Evolutionary conservation across 2,888 invertebrate species (phyloP), one percentile per base, ranked within the genome.

Genomic region (Creontiades dilutus): DNA sequence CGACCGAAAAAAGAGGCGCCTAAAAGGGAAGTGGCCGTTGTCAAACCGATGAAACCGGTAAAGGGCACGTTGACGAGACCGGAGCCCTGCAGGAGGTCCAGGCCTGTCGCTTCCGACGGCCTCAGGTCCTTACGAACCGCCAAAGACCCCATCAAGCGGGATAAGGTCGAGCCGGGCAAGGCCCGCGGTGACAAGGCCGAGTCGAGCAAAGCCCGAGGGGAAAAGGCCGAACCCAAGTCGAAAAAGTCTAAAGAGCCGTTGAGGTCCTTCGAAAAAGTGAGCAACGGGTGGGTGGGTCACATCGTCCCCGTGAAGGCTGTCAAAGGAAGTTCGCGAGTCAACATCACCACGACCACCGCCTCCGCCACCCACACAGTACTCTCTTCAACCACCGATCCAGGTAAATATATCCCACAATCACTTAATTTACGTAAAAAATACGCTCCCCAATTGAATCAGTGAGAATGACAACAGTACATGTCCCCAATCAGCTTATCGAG

Each of bases 221-320:
- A 27, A 0, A 84, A n/a, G 28, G 55, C 23, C 16, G 52, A 52
- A 0, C 7, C 19, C 23, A 23, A 46, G 47, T 27, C 52, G 27
- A 90, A 86, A 27, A 90, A 89, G 47, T 37, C 81, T 0, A 80
- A 86, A 52, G 91, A 91, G 82, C 91, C 91, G 14, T 68, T 91
- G 27, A 76, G 91, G 57, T 91, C 89, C 55, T 91, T 91, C 75
- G 91, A 91, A 46, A 91, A 91, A 55, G 90, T 91, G 1, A 90
- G 90, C 80, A 91, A 91, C 61, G 91, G 91, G 12, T 91, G 91
- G 91, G 91, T 91, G 9, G 91, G 91, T 16, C 90, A 90, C 46
- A 87, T 90, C 19, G 89, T 90, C 47, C 90, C 91, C 2, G 46
- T 87, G 28, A 91, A 90, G 82, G 46, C 84, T 3, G 28, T 61